Evolutionary conservation across 2,113 vertebrate species (phyloP), one percentile per base, ranked within the genome.

Genomic region (Cheilinus undulatus): DNA sequence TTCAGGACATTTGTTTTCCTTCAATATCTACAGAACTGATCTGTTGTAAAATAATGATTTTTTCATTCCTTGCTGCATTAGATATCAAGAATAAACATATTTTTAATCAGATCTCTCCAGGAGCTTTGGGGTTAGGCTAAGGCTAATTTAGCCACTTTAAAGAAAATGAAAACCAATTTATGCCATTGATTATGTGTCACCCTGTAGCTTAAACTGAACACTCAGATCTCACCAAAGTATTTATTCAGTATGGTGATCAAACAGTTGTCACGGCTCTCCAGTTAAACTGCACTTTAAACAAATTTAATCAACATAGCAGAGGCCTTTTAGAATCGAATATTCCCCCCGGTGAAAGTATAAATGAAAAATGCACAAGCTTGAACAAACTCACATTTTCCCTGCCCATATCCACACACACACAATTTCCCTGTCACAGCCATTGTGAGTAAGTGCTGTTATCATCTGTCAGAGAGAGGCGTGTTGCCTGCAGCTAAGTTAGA

Each of bases 361-460:
- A 75, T 68, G 32, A 61, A 75, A 88, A 82, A 62, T 51, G 14
- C 27, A 56, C n/a, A 32, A 34, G 32, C 20, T 4, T 26, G 23
- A 32, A 32, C 45, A 58, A 20, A 54, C 49, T 62, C 20, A 54
- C 51, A 63, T 20, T 61, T 69, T 36, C 24, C 38, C 20, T 40
- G 56, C 73, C 46, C 12, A 36, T 10, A 56, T 45, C 43, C 40
- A 67, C 43, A 70, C 23, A 34, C 17, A 42, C 40, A 64, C 67
- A 63, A 56, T 72, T 59, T 78, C 13, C 30, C 52, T 71, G 69
- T 83, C 78, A 65, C 28, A 50, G 53, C 72, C 73, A 79, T 78
- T 82, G 75, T 86, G 84, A 86, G 69, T 84, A 86, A 81, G 87
- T 83, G 71, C 66, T 71, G 64, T 87, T 80, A 80, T 89, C 73